Conservation (phyloP, 1,140 invertebrate species). For the Centruroides vittatus region DNA sequence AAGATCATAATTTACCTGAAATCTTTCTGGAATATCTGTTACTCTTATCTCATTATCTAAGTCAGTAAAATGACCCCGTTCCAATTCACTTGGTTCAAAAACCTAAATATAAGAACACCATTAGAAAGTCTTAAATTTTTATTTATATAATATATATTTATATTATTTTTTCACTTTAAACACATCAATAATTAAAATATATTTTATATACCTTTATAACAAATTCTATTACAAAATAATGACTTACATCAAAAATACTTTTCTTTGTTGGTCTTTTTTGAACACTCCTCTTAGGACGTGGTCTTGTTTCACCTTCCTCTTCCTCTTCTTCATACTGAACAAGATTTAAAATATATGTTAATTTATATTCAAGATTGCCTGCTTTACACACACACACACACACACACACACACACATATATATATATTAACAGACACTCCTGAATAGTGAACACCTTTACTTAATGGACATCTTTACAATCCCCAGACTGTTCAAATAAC, state of each 20-base stretch:
- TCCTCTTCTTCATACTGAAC: conserved; percentile 25
- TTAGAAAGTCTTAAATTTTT: background rate
- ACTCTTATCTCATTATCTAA: conserved; percentile 79
- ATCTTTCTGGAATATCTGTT: conserved; percentile 72
- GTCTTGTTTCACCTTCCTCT: conserved; percentile 30
- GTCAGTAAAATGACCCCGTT: conserved; percentile 89
- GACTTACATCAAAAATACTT: conserved; percentile 48
- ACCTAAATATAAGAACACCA: conserved; percentile 35
- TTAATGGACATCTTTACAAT: no score
- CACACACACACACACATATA: no score
- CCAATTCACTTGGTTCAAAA: conserved; percentile 94
- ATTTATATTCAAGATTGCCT: no score
- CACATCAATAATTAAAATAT: background rate
- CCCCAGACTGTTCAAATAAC: no score
- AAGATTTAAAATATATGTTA: no score
- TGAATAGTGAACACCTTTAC: no score
- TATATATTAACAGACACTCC: no score
- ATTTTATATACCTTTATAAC: background rate
- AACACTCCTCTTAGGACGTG: conserved; percentile 47
- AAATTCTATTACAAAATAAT: background rate
- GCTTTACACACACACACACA: no score
- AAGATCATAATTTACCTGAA: conserved; percentile 14
- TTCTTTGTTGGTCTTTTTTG: conserved; percentile 68
- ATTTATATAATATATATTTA: background rate
- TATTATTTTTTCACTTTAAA: background rate